These are phyloP conservation scores for Elaeidobius kamerunicus DNA, from an alignment of 2,888 invertebrate species.

Conservation along the genomic window DNA sequence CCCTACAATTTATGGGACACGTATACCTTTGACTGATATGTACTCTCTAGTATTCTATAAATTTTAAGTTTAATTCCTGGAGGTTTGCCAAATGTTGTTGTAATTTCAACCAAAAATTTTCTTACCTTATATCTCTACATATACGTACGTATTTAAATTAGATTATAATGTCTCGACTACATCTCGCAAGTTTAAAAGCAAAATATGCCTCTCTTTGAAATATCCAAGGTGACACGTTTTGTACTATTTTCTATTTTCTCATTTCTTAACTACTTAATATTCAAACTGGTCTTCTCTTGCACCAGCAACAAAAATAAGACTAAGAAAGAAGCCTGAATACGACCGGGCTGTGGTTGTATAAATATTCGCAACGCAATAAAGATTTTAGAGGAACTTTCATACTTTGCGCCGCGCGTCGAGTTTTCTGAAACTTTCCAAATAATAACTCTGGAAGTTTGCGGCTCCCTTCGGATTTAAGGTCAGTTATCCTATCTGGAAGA, in stretches of 20 bases:
- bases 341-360: constrained; percentile 20
- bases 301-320: constrained; percentile 14
- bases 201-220: neutral
- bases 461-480: constrained; percentile 17
- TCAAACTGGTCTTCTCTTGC: constrained; percentile 15
- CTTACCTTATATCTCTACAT: too few relatives aligned
- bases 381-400: constrained; percentile 22
- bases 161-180: too few relatives aligned
- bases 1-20: too few relatives aligned
- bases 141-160: too few relatives aligned
- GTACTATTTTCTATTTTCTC: neutral
- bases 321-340: constrained; percentile 13
- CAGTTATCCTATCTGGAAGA: constrained; percentile 10
- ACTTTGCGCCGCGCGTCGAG: constrained; percentile 14
- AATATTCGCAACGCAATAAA: constrained; percentile 27
- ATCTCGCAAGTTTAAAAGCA: too few relatives aligned
- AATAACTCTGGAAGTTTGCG: constrained; percentile 23
- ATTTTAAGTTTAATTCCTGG: too few relatives aligned
- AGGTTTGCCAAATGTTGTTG: too few relatives aligned
- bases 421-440: constrained; percentile 23
- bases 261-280: constrained; percentile 19
- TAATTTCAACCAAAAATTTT: too few relatives aligned
- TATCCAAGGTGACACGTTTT: neutral
- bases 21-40: too few relatives aligned
- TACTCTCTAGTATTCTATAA: too few relatives aligned